Percentiles rank a stretch among this genome's conserved stretches.
Conservation (phyloP, 1,140 invertebrate species). For the Drosophila dunni region DNA sequence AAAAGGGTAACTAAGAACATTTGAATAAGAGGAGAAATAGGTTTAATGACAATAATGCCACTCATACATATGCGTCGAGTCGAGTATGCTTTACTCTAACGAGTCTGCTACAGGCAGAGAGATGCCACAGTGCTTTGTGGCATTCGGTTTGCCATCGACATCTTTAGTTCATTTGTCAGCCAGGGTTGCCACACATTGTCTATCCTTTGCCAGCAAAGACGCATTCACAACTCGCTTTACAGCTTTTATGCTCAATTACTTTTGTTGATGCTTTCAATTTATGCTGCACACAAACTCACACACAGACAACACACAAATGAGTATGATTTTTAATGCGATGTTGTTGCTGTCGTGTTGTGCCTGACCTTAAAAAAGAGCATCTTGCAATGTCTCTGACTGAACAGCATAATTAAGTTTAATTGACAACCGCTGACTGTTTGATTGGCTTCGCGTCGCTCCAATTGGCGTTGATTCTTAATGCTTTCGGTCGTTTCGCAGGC, state of each 20-base stretch:
- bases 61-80: too few species aligned
- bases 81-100: too few species aligned
- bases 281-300: slow-evolving; percentile 17
- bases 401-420: slow-evolving; percentile 66
- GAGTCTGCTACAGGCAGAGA: too few species aligned
- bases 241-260: slow-evolving; percentile 53
- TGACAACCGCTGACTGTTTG: slow-evolving; percentile 64
- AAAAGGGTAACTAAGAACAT: not conserved
- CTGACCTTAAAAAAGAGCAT: slow-evolving; percentile 14
- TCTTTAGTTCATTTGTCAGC: not conserved
- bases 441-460: slow-evolving; percentile 41
- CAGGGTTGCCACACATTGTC: slow-evolving; percentile 25
- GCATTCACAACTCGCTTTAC: slow-evolving; percentile 26
- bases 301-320: slow-evolving; percentile 9
- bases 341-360: slow-evolving; percentile 16
- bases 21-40: not conserved
- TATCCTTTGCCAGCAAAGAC: slow-evolving; percentile 14
- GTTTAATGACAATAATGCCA: not conserved
- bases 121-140: not conserved
- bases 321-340: slow-evolving; percentile 37
- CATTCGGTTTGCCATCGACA: not conserved
- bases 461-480: slow-evolving; percentile 1
- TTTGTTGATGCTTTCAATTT: slow-evolving; percentile 47
- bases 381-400: slow-evolving; percentile 40
- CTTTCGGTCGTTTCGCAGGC: not conserved